phyloP scores from a whole-genome alignment of 2,113 vertebrate genomes.

The Opisthocomus hoazin region DNA sequence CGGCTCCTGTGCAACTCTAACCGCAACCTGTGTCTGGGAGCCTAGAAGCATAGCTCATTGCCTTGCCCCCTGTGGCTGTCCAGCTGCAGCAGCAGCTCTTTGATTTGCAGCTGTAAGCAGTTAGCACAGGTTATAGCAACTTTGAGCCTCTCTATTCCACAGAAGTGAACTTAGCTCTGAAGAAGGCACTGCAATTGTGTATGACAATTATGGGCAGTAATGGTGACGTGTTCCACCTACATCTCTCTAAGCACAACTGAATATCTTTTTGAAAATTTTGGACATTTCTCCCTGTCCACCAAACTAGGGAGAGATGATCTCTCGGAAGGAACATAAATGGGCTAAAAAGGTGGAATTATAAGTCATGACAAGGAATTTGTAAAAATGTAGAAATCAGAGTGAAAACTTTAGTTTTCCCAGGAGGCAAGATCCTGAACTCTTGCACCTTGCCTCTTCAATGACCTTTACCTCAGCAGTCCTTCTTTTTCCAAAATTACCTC shows the following conservation, averaged over 20 bases:
- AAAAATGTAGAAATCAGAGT: slow-evolving; percentile 15
- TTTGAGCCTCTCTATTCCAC: background rate
- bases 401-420: slow-evolving; percentile 26
- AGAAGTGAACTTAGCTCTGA: background rate
- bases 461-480: slow-evolving; percentile 70
- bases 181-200: background rate
- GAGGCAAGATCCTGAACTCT: slow-evolving; percentile 74
- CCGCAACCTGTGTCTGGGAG: background rate
- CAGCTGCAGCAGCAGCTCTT: background rate
- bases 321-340: background rate
- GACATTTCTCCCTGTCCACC: background rate
- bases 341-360: background rate
- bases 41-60: background rate
- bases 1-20: background rate
- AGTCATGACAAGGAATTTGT: background rate
- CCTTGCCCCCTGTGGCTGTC: background rate
- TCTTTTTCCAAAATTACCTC: slow-evolving; percentile 70
- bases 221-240: accelerated
- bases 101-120: background rate
- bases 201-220: background rate
- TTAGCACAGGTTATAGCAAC: background rate
- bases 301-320: background rate
- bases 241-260: background rate
- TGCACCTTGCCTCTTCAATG: slow-evolving; percentile 79
- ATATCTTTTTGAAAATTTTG: background rate